phyloP scores from a whole-genome alignment of 1,140 invertebrate genomes.

The Samia ricini region DNA sequence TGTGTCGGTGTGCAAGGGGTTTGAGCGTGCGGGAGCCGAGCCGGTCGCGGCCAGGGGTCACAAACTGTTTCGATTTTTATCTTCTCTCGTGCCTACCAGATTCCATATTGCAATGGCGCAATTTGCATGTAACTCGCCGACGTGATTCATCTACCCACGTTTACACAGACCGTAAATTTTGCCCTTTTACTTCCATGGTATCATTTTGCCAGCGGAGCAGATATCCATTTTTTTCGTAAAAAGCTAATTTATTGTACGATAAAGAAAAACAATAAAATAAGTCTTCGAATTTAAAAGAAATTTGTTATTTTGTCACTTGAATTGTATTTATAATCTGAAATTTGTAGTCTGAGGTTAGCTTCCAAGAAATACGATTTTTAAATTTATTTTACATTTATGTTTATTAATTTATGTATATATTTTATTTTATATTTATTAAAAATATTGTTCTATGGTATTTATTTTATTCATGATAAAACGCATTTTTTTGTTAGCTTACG shows the following conservation, averaged over 20 bases:
- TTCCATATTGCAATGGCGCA: slow-evolving; percentile 56
- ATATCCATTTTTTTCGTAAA: slow-evolving; percentile 68
- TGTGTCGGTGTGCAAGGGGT: neutral
- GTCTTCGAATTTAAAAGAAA: slow-evolving; percentile 47
- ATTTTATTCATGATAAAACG: too few relatives aligned
- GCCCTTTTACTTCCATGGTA: slow-evolving; percentile 68
- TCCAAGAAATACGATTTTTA: too few relatives aligned
- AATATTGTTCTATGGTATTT: too few relatives aligned
- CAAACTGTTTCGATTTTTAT: slow-evolving; percentile 59
- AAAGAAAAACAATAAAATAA: slow-evolving; percentile 54
- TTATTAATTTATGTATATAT: too few relatives aligned
- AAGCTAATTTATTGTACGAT: slow-evolving; percentile 67
- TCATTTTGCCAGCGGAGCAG: slow-evolving; percentile 65
- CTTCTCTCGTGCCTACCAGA: slow-evolving; percentile 40
- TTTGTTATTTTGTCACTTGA: neutral
- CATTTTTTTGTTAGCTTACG: too few relatives aligned
- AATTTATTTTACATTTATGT: too few relatives aligned
- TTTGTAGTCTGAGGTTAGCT: neutral
- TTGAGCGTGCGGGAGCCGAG: neutral
- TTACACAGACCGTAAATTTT: slow-evolving; percentile 71
- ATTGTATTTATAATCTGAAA: neutral
- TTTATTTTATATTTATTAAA: too few relatives aligned
- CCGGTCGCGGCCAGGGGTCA: slow-evolving; percentile 14
- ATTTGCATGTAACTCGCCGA: slow-evolving; percentile 71
- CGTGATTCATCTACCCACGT: slow-evolving; percentile 64